Evolutionary conservation across 2,113 vertebrate species (phyloP), one percentile per base, ranked within the genome.

Genomic region (Plecturocebus donacophilus): DNA sequence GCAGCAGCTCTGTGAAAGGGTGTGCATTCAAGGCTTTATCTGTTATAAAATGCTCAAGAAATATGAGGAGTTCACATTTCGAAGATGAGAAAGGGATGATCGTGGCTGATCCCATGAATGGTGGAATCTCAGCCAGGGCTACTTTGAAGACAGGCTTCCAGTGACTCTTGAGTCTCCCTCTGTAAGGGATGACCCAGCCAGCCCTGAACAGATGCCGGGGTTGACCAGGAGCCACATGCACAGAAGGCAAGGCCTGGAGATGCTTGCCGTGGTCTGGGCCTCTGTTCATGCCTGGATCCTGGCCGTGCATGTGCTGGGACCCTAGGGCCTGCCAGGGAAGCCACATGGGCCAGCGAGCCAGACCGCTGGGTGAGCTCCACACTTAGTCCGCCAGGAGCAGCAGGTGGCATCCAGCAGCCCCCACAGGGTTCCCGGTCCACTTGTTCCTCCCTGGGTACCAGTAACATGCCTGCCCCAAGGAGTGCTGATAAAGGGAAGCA

Each of bases 311-410:
- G 27, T 30, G 40, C 35, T 17, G 25, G 25, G 80, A 11, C 40
- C 47, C 40, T 25, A 14, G 27, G 58, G 30, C 21, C 68, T 19
- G 3, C 30, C 11, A 20, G 45, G 45, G 75, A 76, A 64, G 6
- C 30, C 17, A 5, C 23, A 6, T 1, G 9, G 30, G 21, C 3
- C 11, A 45, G 3, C 1, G 21, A 32, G 10, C 30, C 14, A 21
- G 8, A 47, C 58, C 12, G 16, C 66, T 68, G 32, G 32, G 66
- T 68, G 32, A 68, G 66, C 66, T 35, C 61, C 61, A 64, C 12
- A 3, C 38, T 20, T 7, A 0, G 13, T 73, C 6, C 5, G 8
- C 90, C 2, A 14, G 21, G 49, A 70, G 49, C 49, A 61, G 14
- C 40, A 20, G 52, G 68, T 23, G 0, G 30, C 4, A 16, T 20